These are phyloP conservation scores for Hybos culiciformis DNA, from an alignment of 2,888 invertebrate species.

Conservation along the genomic window DNA sequence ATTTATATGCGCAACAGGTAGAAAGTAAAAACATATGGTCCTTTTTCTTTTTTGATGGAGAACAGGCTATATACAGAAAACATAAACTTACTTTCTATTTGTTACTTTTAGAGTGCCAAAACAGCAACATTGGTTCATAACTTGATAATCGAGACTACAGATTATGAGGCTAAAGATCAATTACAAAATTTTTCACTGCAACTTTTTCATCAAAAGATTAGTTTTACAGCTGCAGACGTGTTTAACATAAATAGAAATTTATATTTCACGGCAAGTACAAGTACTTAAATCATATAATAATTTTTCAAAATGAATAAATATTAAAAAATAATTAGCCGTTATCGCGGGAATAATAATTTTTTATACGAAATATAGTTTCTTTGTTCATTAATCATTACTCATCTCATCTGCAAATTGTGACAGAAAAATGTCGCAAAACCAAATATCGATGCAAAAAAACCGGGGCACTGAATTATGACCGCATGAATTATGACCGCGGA, in stretches of 20 bases:
- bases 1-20: no score
- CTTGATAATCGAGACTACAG: conserved; percentile 27
- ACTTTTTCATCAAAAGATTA: conserved; percentile 31
- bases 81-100: conserved; percentile 10
- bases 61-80: not conserved
- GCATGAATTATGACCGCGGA: no score
- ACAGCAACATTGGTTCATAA: conserved; percentile 31
- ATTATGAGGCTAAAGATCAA: conserved; percentile 27
- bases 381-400: no score
- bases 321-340: not conserved
- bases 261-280: conserved; percentile 32
- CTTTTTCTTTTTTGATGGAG: not conserved
- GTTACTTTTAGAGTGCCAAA: conserved; percentile 24
- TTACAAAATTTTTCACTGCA: conserved; percentile 34
- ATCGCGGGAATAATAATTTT: not conserved
- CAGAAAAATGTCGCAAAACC: no score
- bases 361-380: no score
- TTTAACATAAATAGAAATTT: conserved; percentile 34
- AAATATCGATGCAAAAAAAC: no score
- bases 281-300: no score
- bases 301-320: not conserved
- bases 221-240: conserved; percentile 35
- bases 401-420: no score
- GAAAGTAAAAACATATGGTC: not conserved
- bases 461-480: no score